These are phyloP conservation scores for Leuctra nigra DNA, from an alignment of 2,888 invertebrate genomes.

Conservation along the genomic window DNA sequence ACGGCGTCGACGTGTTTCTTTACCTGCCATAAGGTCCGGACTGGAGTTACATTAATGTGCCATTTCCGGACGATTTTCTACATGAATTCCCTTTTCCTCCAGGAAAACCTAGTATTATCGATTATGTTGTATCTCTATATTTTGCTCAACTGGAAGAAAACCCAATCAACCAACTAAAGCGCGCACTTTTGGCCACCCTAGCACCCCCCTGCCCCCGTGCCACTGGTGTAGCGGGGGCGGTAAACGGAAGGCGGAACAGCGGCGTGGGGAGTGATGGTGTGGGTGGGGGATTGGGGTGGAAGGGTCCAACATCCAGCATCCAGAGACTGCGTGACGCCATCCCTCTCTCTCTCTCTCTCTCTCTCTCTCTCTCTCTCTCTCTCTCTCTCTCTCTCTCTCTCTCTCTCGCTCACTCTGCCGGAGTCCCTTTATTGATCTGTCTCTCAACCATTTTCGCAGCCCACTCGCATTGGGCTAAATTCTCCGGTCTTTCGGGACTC, in stretches of 20 bases:
- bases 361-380: constrained; percentile 1
- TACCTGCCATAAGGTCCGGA: too few relatives aligned
- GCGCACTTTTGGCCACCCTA: constrained; percentile 7
- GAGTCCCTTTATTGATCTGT: too few relatives aligned
- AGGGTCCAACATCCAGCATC: constrained; percentile 14
- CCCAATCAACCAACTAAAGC: too few relatives aligned
- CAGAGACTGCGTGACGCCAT: constrained; percentile 16
- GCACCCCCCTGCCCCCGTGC: background rate
- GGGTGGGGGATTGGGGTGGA: background rate
- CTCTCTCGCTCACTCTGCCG: constrained; percentile 16
- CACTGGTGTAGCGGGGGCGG: background rate
- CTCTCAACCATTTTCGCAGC: too few relatives aligned
- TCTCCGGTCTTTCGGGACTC: too few relatives aligned
- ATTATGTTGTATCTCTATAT: too few relatives aligned
- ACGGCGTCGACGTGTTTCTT: too few relatives aligned
- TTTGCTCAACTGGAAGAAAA: too few relatives aligned
- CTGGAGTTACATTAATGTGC: too few relatives aligned
- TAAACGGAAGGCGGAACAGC: background rate
- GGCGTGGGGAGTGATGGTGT: background rate
- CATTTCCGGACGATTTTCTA: too few relatives aligned
- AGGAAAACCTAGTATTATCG: too few relatives aligned
- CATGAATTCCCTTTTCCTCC: too few relatives aligned
- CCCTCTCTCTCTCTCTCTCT: background rate
- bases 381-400: background rate
- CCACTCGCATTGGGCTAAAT: constrained; percentile 5